Evolutionary conservation across 2,888 invertebrate species (phyloP), one percentile per base, ranked within the genome.

Genomic region (Trissonchulus sp.): DNA sequence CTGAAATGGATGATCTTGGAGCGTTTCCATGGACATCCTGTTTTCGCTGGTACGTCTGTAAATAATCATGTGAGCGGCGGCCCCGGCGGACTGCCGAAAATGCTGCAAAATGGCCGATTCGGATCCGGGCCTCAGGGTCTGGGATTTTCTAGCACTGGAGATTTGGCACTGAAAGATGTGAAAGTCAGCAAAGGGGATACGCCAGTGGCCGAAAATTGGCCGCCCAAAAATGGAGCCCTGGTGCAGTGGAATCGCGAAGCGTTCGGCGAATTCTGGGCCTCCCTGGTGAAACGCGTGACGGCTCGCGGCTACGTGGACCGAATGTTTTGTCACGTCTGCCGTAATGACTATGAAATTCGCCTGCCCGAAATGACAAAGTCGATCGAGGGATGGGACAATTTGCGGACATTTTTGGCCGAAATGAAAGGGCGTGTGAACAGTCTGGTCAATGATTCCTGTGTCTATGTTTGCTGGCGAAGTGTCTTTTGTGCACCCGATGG

Each of bases 241-340:
- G 65, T 63, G 30, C n/a, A 63, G 31, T 63, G 65, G 65, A 31
- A 23, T 63, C 28, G 31, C 3, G 65, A 63, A 18, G 65, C 28
- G 3, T 63, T 63, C 65, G 65, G 31, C 8, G 28, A 30, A 30
- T 63, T 63, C n/a, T 63, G 65, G 65, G 28, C n/a, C 15, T 23
- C 65, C n/a, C 65, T 63, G 31, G 31, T 63, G 15, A 31, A 63
- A 8, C 3, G 31, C 3, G 31, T 63, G 8, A 63, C 65, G 8
- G 28, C n/a, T 63, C n/a, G 65, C 8, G 65, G 65, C n/a, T 63
- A 63, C n/a, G 65, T 28, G 65, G 65, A 63, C 65, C n/a, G 65
- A n/a, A 3, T 63, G 3, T 63, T 63, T 28, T 63, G 65, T 28
- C 65, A 63, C 3, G 8, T 8, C 65, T 63, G 65, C 30, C 28